A percentile compares a stretch with the other conserved stretches of the same genome.
Conservation (phyloP, 2,113 vertebrate species). For the Notiomystis cincta region DNA sequence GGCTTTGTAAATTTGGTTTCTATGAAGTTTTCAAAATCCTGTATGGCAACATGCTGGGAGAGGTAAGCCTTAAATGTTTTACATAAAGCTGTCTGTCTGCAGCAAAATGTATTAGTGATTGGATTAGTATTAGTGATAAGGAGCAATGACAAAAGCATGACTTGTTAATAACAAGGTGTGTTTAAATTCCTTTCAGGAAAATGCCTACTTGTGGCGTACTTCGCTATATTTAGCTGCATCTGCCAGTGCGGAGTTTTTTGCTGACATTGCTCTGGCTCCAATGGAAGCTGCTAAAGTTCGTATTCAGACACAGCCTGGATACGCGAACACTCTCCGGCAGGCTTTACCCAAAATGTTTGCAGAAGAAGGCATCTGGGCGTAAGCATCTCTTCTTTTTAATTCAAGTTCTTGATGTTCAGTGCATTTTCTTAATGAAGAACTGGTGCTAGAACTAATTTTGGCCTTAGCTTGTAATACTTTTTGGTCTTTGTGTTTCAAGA, state of each 20-base stretch:
- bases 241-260: constrained; percentile 99
- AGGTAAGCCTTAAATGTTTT: constrained; percentile 75
- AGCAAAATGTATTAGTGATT: too few species aligned
- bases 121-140: not conserved
- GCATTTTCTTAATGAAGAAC: not conserved
- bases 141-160: not conserved
- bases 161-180: not conserved
- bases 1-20: constrained; percentile 98
- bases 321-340: constrained; percentile 92
- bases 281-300: constrained; percentile 99
- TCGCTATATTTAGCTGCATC: constrained; percentile 94
- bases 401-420: not conserved
- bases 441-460: not conserved
- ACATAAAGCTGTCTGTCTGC: not conserved
- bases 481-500: not conserved
- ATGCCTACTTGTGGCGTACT: constrained; percentile 94
- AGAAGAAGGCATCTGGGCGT: constrained; percentile 96
- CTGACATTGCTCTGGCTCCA: constrained; percentile 97
- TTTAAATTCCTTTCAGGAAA: constrained; percentile 79
- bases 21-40: constrained; percentile 97
- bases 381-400: constrained; percentile 62
- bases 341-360: constrained; percentile 92
- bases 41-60: constrained; percentile 89
- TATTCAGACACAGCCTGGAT: constrained; percentile 96
- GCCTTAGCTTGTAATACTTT: not conserved